phyloP scores from a whole-genome alignment of 2,888 invertebrate species.

The Dinocampus coccinellae region DNA sequence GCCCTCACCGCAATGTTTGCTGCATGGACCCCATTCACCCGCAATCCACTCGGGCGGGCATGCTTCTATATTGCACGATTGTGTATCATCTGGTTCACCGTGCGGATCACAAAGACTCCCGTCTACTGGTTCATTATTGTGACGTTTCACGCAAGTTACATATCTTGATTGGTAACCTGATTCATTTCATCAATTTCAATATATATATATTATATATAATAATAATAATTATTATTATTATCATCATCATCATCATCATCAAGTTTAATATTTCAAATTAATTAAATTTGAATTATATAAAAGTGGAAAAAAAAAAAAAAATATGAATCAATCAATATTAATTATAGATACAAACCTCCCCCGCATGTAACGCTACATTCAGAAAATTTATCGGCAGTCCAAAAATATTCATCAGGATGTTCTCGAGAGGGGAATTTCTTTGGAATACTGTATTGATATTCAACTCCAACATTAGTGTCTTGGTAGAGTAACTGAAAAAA shows the following conservation, averaged over 20 bases:
- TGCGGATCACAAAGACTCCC: conserved; percentile 83
- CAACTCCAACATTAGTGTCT: conserved; percentile 85
- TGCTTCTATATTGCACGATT: conserved; percentile 81
- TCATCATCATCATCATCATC: too few relatives aligned
- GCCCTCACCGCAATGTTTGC: conserved; percentile 83
- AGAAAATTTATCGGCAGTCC: conserved; percentile 84
- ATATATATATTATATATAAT: too few relatives aligned
- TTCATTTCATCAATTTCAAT: too few relatives aligned
- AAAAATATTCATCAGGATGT: conserved; percentile 83
- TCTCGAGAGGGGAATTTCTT: conserved; percentile 76
- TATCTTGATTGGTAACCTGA: conserved; percentile 81
- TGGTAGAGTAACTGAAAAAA: conserved; percentile 80
- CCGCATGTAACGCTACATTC: conserved; percentile 91
- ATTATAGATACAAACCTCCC: conserved; percentile 76
- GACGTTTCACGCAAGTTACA: conserved; percentile 84
- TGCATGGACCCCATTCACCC: conserved; percentile 86
- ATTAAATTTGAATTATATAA: background rate
- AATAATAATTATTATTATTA: too few relatives aligned
- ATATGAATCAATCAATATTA: too few relatives aligned
- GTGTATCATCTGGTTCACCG: conserved; percentile 78
- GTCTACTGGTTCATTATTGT: conserved; percentile 79
- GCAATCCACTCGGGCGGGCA: conserved; percentile 87
- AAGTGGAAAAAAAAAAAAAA: too few relatives aligned
- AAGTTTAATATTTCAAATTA: background rate
- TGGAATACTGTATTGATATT: conserved; percentile 92